Evolutionary conservation across 2,113 vertebrate genomes (phyloP).

Genomic region (Passer montanus): DNA sequence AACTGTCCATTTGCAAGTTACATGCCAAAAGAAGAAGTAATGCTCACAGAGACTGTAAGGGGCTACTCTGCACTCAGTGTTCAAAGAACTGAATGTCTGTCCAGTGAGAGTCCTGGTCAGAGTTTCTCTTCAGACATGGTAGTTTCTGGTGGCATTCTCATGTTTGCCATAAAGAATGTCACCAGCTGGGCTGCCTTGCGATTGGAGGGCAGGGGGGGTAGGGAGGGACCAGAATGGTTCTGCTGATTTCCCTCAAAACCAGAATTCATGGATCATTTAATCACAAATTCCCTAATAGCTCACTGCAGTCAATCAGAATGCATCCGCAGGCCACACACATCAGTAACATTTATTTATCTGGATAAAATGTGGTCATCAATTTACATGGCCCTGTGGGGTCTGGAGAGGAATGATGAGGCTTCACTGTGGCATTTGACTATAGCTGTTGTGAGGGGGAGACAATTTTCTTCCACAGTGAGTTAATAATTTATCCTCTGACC

Average conservation of each 20-base stretch:
- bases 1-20: neutral
- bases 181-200: neutral
- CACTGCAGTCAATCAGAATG: neutral
- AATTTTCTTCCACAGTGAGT: neutral
- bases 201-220: neutral
- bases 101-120: neutral
- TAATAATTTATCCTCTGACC: slow-evolving; percentile 8
- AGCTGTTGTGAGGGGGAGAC: neutral
- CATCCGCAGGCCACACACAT: neutral
- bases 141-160: neutral
- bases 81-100: neutral
- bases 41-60: neutral
- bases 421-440: neutral
- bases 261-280: neutral
- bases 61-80: neutral
- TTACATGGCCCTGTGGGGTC: neutral
- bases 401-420: neutral
- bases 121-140: neutral
- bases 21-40: neutral
- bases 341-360: neutral
- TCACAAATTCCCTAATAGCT: neutral
- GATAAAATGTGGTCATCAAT: neutral
- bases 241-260: neutral
- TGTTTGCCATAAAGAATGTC: neutral
- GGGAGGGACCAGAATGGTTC: neutral